Conservation (phyloP, 2,113 vertebrate genomes). For the Emydocephalus ijimae region DNA sequence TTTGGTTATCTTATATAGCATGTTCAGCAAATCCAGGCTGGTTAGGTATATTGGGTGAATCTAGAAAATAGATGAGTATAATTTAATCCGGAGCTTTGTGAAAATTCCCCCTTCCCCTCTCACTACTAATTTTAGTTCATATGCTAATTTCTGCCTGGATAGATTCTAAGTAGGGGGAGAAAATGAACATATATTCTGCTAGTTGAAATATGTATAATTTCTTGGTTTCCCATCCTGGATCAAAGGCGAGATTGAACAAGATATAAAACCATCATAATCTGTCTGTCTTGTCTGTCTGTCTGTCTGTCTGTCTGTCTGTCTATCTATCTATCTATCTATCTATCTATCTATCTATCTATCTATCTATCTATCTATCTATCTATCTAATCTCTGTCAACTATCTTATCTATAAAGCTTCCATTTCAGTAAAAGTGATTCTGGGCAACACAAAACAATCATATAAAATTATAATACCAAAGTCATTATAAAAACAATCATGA, state of each 20-base stretch:
- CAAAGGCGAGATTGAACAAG: not conserved
- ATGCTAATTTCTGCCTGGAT: not conserved
- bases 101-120: not conserved
- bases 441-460: not conserved
- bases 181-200: not conserved
- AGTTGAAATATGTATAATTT: too few species aligned
- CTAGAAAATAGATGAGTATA: not conserved
- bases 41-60: not conserved
- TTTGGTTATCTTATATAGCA: not conserved
- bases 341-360: not conserved
- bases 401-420: not conserved
- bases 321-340: too few species aligned
- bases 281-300: too few species aligned
- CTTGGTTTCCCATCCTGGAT: not conserved
- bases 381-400: not conserved
- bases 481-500: not conserved
- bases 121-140: not conserved
- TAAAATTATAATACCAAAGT: not conserved
- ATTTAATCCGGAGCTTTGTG: not conserved
- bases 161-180: not conserved
- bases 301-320: too few species aligned
- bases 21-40: not conserved
- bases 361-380: too few species aligned
- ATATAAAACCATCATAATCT: not conserved
- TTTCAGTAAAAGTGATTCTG: not conserved